Percentiles rank a stretch among this genome's conserved stretches.
phyloP scores from a whole-genome alignment of 1,140 invertebrate genomes.

The Lordiphosa mommai region DNA sequence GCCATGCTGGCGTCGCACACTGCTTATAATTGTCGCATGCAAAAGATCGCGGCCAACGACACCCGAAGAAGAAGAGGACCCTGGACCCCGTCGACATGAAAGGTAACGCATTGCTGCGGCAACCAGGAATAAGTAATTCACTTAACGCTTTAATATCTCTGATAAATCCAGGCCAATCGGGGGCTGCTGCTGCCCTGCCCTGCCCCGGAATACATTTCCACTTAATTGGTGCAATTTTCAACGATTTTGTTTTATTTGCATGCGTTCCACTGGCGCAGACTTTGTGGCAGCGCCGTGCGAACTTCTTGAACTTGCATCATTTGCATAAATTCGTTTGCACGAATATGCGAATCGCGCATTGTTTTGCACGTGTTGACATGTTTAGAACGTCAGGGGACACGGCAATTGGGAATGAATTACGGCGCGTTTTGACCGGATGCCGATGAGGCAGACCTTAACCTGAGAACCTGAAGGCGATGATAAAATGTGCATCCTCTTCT shows the following conservation, averaged over 20 bases:
- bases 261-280: conserved; percentile 50
- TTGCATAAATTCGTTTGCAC: conserved; percentile 58
- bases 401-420: conserved; percentile 3
- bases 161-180: conserved; percentile 69
- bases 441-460: too few species aligned
- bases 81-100: conserved; percentile 54
- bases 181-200: background rate
- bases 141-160: conserved; percentile 79
- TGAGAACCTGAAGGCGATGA: conserved; percentile 5
- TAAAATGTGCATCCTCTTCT: conserved; percentile 42
- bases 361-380: conserved; percentile 53
- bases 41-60: conserved; percentile 66
- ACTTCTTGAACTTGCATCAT: conserved; percentile 37
- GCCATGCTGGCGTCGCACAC: conserved; percentile 65
- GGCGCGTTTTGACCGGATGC: conserved; percentile 28
- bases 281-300: conserved; percentile 70
- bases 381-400: background rate
- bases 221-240: conserved; percentile 76
- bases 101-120: conserved; percentile 66
- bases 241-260: conserved; percentile 73
- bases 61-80: conserved; percentile 17
- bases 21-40: conserved; percentile 73
- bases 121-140: conserved; percentile 75
- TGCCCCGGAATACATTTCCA: conserved; percentile 38
- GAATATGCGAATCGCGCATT: conserved; percentile 25